A percentile compares a stretch with the other conserved stretches of the same genome.
Evolutionary conservation across 2,113 vertebrate genomes (phyloP).

Genomic region (Syngnathus typhle): DNA sequence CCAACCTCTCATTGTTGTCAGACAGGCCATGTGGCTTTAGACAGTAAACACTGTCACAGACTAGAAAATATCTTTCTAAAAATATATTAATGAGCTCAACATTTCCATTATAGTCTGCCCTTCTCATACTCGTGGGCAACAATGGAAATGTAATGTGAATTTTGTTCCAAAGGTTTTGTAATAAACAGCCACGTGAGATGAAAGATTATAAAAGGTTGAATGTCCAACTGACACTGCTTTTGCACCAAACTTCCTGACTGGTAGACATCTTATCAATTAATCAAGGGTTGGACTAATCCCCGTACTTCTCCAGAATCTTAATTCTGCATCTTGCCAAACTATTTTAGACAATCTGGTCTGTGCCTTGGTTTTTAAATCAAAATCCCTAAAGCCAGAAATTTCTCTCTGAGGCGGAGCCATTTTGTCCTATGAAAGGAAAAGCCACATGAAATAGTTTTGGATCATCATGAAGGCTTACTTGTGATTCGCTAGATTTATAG

Average conservation of each 20-base stretch:
- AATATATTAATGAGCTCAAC: neutral
- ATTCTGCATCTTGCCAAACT: neutral
- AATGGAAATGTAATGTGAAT: neutral
- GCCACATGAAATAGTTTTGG: constrained; percentile 24
- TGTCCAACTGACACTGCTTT: neutral
- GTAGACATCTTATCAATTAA: neutral
- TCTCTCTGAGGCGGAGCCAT: neutral
- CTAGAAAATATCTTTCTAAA: neutral
- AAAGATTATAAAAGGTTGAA: neutral
- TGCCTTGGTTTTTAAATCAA: neutral
- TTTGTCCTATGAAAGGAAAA: neutral
- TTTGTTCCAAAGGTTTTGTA: neutral
- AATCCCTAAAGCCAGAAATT: neutral
- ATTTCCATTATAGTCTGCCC: neutral
- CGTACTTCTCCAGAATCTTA: neutral
- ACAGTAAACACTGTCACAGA: neutral
- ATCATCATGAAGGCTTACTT: constrained; percentile 27
- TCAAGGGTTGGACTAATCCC: neutral
- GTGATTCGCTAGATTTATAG: constrained; percentile 24
- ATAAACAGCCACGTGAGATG: neutral
- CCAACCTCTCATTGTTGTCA: neutral
- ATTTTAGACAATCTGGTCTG: neutral
- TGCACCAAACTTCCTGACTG: neutral
- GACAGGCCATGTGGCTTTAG: neutral
- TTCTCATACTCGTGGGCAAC: neutral